A percentile compares a stretch with the other conserved stretches of the same genome.
Evolutionary conservation across 1,140 invertebrate species (phyloP).

Genomic region (Agrilus planipennis): DNA sequence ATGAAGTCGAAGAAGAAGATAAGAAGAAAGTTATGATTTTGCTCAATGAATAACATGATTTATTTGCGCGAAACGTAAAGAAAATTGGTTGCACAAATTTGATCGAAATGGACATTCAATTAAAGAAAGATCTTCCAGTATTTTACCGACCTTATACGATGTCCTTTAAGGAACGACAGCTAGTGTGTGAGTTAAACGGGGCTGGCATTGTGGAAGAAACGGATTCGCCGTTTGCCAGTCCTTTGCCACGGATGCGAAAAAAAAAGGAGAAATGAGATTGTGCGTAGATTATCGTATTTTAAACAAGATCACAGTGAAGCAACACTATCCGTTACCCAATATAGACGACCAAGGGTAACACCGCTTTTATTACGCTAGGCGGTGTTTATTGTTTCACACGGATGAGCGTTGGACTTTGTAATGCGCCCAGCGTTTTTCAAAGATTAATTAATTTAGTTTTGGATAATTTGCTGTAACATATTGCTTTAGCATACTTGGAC

Average conservation of each 20-base stretch:
- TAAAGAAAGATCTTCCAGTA: constrained; percentile 2
- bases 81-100: constrained; percentile 1
- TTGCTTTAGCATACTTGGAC: too few relatives aligned
- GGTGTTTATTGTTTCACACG: too few relatives aligned
- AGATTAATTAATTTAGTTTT: too few relatives aligned
- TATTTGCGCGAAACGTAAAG: background rate
- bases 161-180: background rate
- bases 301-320: constrained; percentile 28
- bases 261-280: constrained; percentile 23
- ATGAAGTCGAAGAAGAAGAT: background rate
- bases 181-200: constrained; percentile 13
- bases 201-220: constrained; percentile 19
- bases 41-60: background rate
- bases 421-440: too few relatives aligned
- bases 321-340: constrained; percentile 16
- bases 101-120: background rate
- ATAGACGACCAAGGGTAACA: constrained; percentile 8
- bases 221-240: constrained; percentile 21
- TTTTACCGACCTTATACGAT: background rate
- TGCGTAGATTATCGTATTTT: constrained; percentile 34
- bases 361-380: too few relatives aligned
- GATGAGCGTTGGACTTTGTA: too few relatives aligned
- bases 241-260: constrained; percentile 24
- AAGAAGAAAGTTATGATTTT: background rate
- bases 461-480: too few relatives aligned